Evolutionary conservation across 2,113 vertebrate genomes (phyloP).

Genomic region (Spilogale gracilis): DNA sequence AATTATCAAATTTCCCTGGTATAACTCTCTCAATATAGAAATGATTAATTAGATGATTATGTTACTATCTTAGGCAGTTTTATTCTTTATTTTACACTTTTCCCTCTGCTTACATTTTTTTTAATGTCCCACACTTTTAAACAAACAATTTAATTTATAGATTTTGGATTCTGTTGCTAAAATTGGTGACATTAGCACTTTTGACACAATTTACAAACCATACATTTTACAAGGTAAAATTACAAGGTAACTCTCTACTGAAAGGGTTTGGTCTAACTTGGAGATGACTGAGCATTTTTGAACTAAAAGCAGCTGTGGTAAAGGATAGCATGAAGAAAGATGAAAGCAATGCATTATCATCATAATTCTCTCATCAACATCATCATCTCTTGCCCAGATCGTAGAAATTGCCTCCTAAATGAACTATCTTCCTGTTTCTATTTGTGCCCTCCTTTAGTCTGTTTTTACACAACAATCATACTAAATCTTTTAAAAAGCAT

Average conservation of each 20-base stretch:
- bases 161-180: constrained; percentile 19
- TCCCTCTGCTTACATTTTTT: background rate
- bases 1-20: background rate
- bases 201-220: background rate
- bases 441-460: background rate
- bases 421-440: background rate
- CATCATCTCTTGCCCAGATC: background rate
- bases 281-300: background rate
- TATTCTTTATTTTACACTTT: background rate
- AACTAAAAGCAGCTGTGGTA: background rate
- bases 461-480: background rate
- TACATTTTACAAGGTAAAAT: background rate
- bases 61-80: background rate
- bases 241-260: background rate
- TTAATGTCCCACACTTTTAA: background rate
- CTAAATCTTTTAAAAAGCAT: background rate
- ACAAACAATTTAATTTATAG: background rate
- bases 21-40: background rate
- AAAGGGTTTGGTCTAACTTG: background rate
- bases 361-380: background rate
- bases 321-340: background rate
- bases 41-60: background rate
- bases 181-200: background rate
- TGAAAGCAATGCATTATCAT: background rate
- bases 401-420: background rate